A percentile compares a stretch with the other conserved stretches of the same genome.
Evolutionary conservation across 2,888 invertebrate species (phyloP).

Genomic region (Apodemia duryi): DNA sequence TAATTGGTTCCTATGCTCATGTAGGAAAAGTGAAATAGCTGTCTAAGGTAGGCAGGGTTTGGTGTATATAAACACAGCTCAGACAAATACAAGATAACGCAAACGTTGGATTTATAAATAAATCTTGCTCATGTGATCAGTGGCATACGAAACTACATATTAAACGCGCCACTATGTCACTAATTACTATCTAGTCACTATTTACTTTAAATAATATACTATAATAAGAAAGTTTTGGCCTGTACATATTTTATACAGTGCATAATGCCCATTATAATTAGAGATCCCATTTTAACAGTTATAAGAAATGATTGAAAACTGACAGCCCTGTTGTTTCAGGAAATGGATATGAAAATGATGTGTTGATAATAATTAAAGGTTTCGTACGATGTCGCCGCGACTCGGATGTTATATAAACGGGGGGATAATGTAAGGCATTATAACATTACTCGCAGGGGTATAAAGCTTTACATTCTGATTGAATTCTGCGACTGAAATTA

Average conservation of each 20-base stretch:
- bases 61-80: too few species aligned
- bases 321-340: constrained; percentile 60
- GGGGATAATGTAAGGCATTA: constrained; percentile 74
- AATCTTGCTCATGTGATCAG: too few species aligned
- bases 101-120: too few species aligned
- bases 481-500: constrained; percentile 78
- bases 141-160: too few species aligned
- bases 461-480: constrained; percentile 75
- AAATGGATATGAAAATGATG: constrained; percentile 72
- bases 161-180: too few species aligned
- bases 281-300: constrained; percentile 4
- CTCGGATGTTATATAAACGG: constrained; percentile 52
- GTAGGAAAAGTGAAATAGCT: too few species aligned
- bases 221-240: too few species aligned
- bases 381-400: constrained; percentile 60
- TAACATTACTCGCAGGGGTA: constrained; percentile 72
- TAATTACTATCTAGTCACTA: too few species aligned
- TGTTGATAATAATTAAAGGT: constrained; percentile 80
- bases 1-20: too few species aligned
- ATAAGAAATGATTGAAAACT: constrained; percentile 19
- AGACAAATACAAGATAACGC: too few species aligned
- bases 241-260: constrained; percentile 20
- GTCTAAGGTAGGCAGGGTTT: too few species aligned
- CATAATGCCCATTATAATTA: constrained; percentile 36
- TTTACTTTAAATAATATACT: too few species aligned